Percentiles rank a stretch among this genome's conserved stretches.
Evolutionary conservation across 2,113 vertebrate species (phyloP).

Genomic region (Elgaria multicarinata): DNA sequence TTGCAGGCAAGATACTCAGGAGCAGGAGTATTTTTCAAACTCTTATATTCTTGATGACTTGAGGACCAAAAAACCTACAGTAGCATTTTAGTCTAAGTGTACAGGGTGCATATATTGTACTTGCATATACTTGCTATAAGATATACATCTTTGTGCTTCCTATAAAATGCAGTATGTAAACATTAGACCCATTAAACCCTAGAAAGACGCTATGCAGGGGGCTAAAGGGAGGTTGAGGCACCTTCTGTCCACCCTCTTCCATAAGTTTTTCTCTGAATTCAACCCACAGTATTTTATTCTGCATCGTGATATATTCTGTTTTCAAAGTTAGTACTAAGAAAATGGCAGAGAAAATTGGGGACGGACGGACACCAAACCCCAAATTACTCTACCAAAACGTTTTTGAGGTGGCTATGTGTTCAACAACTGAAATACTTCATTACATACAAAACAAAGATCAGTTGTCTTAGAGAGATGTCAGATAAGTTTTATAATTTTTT

Average conservation of each 20-base stretch:
- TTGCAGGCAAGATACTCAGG: too few relatives aligned
- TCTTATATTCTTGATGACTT: too few relatives aligned
- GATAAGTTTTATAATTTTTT: not conserved
- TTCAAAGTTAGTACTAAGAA: not conserved
- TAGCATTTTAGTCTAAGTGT: too few relatives aligned
- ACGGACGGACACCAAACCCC: too few relatives aligned
- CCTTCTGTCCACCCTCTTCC: too few relatives aligned
- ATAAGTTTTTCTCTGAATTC: too few relatives aligned
- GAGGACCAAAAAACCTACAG: too few relatives aligned
- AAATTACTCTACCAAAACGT: not conserved
- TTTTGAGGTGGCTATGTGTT: not conserved
- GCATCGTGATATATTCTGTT: not conserved
- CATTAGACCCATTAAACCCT: too few relatives aligned
- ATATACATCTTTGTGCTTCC: not conserved
- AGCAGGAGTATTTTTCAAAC: too few relatives aligned
- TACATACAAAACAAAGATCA: not conserved
- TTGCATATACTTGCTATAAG: not conserved
- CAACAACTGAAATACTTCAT: not conserved
- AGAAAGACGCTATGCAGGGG: too few relatives aligned
- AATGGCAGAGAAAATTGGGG: not conserved
- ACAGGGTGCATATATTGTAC: too few relatives aligned
- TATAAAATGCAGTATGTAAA: not conserved
- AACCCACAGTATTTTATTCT: not conserved
- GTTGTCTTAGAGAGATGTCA: not conserved
- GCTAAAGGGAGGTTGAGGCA: too few relatives aligned